Evolutionary conservation across 2,888 invertebrate genomes (phyloP).

Genomic region (Tryphoninae sp.): DNA sequence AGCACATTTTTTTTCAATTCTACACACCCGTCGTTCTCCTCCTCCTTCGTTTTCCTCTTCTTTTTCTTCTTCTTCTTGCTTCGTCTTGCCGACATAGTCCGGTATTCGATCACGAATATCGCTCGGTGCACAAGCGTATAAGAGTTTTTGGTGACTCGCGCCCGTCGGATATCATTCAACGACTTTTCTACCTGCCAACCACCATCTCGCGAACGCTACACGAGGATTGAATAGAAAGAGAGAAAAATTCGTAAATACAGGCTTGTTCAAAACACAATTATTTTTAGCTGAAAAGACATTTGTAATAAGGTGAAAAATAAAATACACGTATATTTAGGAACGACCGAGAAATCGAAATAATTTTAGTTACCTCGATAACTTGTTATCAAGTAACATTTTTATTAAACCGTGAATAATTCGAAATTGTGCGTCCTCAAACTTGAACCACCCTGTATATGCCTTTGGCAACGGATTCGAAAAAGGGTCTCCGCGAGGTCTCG

Average conservation of each 20-base stretch:
- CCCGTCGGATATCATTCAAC: constrained; percentile 75
- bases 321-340: not conserved
- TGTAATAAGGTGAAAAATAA: not conserved
- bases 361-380: not conserved
- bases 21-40: constrained; percentile 42
- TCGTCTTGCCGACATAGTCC: constrained; percentile 30
- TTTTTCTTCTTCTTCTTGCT: constrained; percentile 30
- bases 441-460: constrained; percentile 44
- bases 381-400: not conserved
- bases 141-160: constrained; percentile 38
- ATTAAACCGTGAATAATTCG: not conserved
- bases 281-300: constrained; percentile 16
- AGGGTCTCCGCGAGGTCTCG: constrained; percentile 59
- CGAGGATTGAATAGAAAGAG: constrained; percentile 34
- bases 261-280: constrained; percentile 35
- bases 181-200: constrained; percentile 77
- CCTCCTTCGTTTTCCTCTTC: constrained; percentile 37
- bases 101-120: constrained; percentile 72
- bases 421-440: constrained; percentile 25
- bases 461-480: constrained; percentile 29
- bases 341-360: too few species aligned
- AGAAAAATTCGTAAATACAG: constrained; percentile 48
- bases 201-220: constrained; percentile 41
- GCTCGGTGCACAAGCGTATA: constrained; percentile 69
- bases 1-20: constrained; percentile 40